These are phyloP conservation scores for Hetaerina americana DNA, from an alignment of 1,140 invertebrate genomes.

Conservation along the genomic window DNA sequence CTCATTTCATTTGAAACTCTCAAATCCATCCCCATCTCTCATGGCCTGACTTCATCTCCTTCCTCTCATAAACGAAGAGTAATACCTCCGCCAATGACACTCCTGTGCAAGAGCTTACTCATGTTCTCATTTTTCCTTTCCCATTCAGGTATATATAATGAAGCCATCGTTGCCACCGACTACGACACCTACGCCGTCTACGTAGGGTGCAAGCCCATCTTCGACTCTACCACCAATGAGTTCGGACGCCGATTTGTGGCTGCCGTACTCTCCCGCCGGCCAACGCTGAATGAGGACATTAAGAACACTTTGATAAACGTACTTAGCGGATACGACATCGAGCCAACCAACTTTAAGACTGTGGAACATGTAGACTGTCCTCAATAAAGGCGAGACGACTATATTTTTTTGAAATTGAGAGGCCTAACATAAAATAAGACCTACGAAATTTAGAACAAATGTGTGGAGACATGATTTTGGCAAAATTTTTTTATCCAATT, in stretches of 20 bases:
- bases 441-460: no score
- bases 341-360: neutral
- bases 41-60: no score
- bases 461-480: no score
- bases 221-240: constrained; percentile 1
- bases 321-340: constrained; percentile 8
- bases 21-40: no score
- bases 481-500: no score
- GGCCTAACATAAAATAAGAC: no score
- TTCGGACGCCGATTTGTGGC: constrained; percentile 3
- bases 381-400: neutral
- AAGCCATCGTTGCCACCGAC: constrained; percentile 8
- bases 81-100: no score
- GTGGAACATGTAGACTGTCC: constrained; percentile 6
- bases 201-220: constrained; percentile 10
- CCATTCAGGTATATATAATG: constrained; percentile 3
- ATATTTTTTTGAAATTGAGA: no score
- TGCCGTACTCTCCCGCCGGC: neutral
- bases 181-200: constrained; percentile 10
- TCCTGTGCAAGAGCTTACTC: no score
- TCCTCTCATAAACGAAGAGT: no score
- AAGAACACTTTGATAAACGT: constrained; percentile 2
- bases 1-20: no score
- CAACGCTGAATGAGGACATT: neutral
- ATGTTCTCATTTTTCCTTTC: neutral